A percentile compares a stretch with the other conserved stretches of the same genome.
phyloP scores from a whole-genome alignment of 2,113 vertebrate species.

The Apteryx mantelli region DNA sequence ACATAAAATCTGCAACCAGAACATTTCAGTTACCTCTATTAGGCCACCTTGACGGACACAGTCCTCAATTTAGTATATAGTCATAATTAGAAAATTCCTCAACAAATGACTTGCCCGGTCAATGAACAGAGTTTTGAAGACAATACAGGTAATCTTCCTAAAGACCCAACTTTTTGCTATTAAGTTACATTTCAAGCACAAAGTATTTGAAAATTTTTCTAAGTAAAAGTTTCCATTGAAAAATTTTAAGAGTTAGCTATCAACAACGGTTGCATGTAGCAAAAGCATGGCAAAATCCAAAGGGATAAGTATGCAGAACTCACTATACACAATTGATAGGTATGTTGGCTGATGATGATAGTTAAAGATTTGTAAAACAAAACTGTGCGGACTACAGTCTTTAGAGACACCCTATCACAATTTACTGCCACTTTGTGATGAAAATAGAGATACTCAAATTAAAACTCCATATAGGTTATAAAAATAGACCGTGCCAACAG shows the following conservation, averaged over 20 bases:
- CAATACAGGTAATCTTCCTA: not conserved
- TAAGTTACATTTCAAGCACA: not conserved
- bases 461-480: not conserved
- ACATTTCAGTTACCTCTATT: not conserved
- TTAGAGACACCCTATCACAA: not conserved
- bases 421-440: not conserved
- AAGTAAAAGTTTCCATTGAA: not conserved
- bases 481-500: not conserved
- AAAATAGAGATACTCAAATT: not conserved
- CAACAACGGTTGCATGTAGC: not conserved
- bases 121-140: not conserved
- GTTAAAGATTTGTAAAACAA: not conserved
- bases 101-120: not conserved
- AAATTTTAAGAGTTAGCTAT: not conserved
- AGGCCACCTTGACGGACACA: not conserved
- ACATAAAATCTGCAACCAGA: not conserved
- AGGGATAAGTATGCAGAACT: not conserved
- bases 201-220: not conserved
- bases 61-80: not conserved
- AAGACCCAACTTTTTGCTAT: not conserved
- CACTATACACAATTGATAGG: not conserved
- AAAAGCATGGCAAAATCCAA: not conserved
- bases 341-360: not conserved
- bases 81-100: not conserved
- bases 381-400: not conserved